Evolutionary conservation across 2,888 invertebrate species (phyloP), one percentile per base, ranked within the genome.

Genomic region (Lycia hirtaria): DNA sequence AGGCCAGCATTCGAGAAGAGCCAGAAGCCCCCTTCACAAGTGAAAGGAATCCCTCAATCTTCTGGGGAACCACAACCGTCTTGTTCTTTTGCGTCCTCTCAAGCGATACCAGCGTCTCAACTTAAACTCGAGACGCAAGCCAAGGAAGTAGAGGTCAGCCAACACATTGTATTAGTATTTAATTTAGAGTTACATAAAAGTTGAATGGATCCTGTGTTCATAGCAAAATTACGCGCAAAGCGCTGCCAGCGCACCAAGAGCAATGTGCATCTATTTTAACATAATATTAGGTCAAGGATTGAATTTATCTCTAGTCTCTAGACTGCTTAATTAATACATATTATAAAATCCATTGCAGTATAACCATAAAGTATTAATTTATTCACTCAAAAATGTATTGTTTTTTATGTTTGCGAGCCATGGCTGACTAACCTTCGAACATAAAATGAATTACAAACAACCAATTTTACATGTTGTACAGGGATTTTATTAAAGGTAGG

Each of bases 141-240:
- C 9, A 86, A 87, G 84, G 92, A 92, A 87, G 89, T 89, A 64
- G 92, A 92, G 92, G 92, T 92, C 87, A 92, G 92, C 83, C 67
- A 70, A 75, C 41, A 60, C 15, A 59, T 49, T 53, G 49, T 56
- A 28, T 45, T 53, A 43, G 28, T 40, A 26, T 48, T 28, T 47
- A 35, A 51, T 50, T 30, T 37, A 58, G 41, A 62, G 20, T 53
- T 49, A 40, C 10, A 43, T 43, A 49, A 37, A 53, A 64, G 55
- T 61, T 61, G 57, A 67, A 61, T 63, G 60, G 56, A 54, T 62
- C 60, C 50, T 58, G 49, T 56, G 49, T 55, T 52, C 51, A 38
- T 60, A 45, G 49, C 50, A 62, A 59, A 60, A 60, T 56, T 57
- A 78, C 75, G 76, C 81, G 80, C 81, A 81, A 76, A 80, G 48